A percentile compares a stretch with the other conserved stretches of the same genome.
These are phyloP conservation scores for Pteronura brasiliensis DNA, from an alignment of 2,113 vertebrate genomes.

Conservation along the genomic window DNA sequence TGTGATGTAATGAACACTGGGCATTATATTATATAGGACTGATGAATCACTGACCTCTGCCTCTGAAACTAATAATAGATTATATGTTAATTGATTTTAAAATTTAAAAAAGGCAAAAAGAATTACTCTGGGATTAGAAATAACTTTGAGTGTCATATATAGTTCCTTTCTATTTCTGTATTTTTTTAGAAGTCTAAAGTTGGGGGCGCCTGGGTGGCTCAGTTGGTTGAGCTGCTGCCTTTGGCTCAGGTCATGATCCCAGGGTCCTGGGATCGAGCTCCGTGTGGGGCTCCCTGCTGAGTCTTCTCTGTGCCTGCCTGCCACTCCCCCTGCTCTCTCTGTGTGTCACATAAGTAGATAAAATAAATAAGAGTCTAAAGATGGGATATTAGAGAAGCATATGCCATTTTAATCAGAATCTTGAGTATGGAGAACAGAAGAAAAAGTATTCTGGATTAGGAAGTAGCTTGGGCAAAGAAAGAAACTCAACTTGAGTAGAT, in stretches of 20 bases:
- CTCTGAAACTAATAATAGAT: not conserved
- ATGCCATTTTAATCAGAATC: not conserved
- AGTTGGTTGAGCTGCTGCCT: no score
- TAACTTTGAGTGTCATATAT: not conserved
- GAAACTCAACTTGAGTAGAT: not conserved
- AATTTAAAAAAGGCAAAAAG: not conserved
- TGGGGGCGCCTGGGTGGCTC: no score
- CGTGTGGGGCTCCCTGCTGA: no score
- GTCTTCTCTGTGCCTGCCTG: no score
- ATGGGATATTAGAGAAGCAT: not conserved
- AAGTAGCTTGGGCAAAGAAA: not conserved
- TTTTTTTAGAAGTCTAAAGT: not conserved
- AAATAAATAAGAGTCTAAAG: not conserved
- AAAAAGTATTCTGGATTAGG: not conserved
- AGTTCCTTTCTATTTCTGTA: not conserved
- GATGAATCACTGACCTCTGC: not conserved
- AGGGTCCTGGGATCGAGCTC: no score
- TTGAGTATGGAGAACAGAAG: not conserved
- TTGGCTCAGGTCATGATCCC: no score
- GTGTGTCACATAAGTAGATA: not conserved
- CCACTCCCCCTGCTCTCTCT: no score
- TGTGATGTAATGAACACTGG: not conserved
- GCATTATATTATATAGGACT: not conserved
- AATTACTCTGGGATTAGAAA: not conserved
- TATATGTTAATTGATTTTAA: not conserved